Conservation (phyloP, 2,113 vertebrate genomes). For the Oceanodroma tethys region DNA sequence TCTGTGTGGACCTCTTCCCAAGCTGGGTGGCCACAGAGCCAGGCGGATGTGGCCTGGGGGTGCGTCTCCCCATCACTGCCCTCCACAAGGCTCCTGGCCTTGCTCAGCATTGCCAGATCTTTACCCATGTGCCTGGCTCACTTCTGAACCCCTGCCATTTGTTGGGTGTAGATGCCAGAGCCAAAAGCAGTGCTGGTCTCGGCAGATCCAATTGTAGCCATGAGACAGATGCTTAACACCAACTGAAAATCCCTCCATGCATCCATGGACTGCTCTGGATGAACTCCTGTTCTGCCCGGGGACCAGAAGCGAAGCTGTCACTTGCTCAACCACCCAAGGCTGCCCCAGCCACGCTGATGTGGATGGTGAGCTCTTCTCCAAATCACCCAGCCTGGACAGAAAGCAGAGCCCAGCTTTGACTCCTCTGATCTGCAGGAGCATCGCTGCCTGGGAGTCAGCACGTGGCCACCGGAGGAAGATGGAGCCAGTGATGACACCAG, state of each 20-base stretch:
- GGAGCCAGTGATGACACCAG: neutral
- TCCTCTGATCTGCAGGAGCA: neutral
- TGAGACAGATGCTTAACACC: neutral
- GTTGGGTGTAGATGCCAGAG: neutral
- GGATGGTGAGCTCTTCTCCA: neutral
- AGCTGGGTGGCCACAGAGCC: neutral
- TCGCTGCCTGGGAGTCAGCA: neutral
- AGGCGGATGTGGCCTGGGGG: neutral
- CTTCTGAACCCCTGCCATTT: neutral
- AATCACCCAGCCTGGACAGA: neutral
- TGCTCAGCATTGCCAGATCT: neutral
- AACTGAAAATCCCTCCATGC: neutral
- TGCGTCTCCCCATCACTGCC: neutral
- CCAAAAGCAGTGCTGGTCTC: neutral
- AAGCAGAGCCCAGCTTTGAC: neutral
- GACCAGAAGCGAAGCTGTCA: neutral
- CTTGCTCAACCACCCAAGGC: neutral
- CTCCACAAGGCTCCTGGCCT: neutral
- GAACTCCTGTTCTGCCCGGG: neutral
- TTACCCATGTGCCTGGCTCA: neutral
- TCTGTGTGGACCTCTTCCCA: neutral
- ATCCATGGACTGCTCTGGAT: neutral
- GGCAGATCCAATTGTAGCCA: neutral
- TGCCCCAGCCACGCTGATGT: neutral
- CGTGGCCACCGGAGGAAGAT: fast-evolving